These are phyloP conservation scores for Lophotis ruficrista DNA, from an alignment of 2,113 vertebrate genomes.

Conservation along the genomic window DNA sequence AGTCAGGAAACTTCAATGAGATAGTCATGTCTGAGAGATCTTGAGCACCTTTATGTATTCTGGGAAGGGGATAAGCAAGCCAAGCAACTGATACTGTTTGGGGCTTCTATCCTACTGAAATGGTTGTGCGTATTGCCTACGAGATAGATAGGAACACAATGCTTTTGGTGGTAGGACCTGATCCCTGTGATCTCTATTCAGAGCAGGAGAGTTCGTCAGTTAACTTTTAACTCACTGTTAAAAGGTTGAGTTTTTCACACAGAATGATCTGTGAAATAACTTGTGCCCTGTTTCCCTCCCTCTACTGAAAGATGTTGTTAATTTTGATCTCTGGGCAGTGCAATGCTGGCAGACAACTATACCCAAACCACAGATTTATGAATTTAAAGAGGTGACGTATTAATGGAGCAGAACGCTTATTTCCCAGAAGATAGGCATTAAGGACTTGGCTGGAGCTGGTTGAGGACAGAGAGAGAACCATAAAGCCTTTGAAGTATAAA, in stretches of 20 bases:
- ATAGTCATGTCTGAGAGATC: accelerated
- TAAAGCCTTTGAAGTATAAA: not conserved
- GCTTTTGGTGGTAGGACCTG: not conserved
- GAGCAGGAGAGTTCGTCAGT: not conserved
- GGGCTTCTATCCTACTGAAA: not conserved
- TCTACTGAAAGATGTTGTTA: not conserved
- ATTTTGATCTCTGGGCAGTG: not conserved
- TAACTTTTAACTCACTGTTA: not conserved
- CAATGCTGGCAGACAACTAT: not conserved
- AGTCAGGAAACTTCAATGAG: not conserved
- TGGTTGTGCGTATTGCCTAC: not conserved
- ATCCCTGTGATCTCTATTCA: not conserved
- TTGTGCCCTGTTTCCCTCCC: not conserved
- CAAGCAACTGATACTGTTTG: not conserved
- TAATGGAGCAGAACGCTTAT: not conserved
- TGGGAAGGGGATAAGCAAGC: not conserved
- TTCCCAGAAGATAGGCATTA: not conserved
- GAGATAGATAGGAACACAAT: not conserved
- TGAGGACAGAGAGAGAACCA: not conserved
- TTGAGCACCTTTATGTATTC: not conserved
- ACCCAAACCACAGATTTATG: not conserved
- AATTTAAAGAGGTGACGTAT: not conserved
- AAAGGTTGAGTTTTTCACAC: not conserved
- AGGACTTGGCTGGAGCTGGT: not conserved
- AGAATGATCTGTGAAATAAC: not conserved